These are phyloP conservation scores for Saccopteryx bilineata DNA, from an alignment of 2,113 vertebrate species.

Conservation along the genomic window DNA sequence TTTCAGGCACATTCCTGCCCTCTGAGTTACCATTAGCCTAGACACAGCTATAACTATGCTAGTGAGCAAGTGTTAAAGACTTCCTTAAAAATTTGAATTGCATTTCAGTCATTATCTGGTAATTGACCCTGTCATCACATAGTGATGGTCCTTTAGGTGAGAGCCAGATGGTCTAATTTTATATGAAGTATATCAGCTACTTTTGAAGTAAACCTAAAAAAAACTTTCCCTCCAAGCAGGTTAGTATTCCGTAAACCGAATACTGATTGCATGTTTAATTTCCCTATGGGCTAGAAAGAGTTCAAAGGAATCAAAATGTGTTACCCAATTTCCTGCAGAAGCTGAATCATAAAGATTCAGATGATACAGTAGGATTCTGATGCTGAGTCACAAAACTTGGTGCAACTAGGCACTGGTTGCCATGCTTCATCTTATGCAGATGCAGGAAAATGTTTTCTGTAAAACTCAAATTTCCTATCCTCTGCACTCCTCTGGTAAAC, in stretches of 20 bases:
- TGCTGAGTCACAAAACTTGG: background rate
- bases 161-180: background rate
- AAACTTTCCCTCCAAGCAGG: background rate
- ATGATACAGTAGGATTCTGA: too few relatives aligned
- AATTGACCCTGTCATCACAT: background rate
- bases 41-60: background rate
- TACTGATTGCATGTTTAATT: background rate
- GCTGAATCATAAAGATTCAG: background rate
- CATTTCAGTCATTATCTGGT: background rate
- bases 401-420: background rate
- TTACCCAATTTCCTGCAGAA: too few relatives aligned
- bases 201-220: background rate
- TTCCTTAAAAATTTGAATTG: background rate
- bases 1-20: background rate
- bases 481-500: background rate
- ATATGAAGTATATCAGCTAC: too few relatives aligned
- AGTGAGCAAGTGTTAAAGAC: background rate
- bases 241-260: background rate
- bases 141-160: background rate
- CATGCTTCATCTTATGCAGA: accelerated
- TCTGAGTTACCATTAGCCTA: background rate
- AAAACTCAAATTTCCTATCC: background rate
- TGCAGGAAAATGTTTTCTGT: background rate
- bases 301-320: background rate
- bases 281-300: background rate